phyloP scores from a whole-genome alignment of 2,113 vertebrate species.

The Pangasianodon hypophthalmus region DNA sequence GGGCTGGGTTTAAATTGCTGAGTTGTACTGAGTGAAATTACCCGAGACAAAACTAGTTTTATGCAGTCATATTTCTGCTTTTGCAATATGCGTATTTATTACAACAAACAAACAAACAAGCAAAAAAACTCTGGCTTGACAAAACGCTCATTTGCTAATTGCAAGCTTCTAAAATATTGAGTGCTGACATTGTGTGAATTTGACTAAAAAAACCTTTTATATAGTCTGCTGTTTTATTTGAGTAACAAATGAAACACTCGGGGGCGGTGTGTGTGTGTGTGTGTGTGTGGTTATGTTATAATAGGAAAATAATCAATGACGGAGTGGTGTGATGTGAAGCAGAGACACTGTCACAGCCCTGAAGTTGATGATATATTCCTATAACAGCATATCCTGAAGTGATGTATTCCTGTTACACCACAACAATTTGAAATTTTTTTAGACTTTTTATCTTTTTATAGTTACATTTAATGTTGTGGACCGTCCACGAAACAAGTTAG shows the following conservation, averaged over 20 bases:
- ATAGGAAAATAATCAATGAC: background rate
- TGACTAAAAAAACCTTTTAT: background rate
- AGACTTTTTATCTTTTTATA: background rate
- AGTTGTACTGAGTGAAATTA: background rate
- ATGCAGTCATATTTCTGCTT: background rate
- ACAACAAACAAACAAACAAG: background rate
- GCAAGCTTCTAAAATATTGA: background rate
- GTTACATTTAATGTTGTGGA: background rate
- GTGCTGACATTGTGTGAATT: background rate
- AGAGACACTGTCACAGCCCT: background rate
- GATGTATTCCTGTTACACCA: background rate
- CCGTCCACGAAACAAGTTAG: no score
- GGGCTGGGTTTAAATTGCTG: background rate
- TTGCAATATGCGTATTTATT: background rate
- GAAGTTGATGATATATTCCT: background rate
- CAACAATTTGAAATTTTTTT: background rate
- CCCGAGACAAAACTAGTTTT: background rate
- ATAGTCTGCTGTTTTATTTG: background rate
- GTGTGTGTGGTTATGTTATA: no score
- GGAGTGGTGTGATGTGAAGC: background rate
- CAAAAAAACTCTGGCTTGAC: background rate
- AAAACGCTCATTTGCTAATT: background rate
- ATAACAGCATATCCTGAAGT: background rate
- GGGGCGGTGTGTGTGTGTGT: no score
- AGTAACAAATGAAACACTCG: background rate